Percentiles rank a stretch among this genome's conserved stretches.
Conservation (phyloP, 2,888 invertebrate genomes). For the Synergus gifuensis region DNA sequence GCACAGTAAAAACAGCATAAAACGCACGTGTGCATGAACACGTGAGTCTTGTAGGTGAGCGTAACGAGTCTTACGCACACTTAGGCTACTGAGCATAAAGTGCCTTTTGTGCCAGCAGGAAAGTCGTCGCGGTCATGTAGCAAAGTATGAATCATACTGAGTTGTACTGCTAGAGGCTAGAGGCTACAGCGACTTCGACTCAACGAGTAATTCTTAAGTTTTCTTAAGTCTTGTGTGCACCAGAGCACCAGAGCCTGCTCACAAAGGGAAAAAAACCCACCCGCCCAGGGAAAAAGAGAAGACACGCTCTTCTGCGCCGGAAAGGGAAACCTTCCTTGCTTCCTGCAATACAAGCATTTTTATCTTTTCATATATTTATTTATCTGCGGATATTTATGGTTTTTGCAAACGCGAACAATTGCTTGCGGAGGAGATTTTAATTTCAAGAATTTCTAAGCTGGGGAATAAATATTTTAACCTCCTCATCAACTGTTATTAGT, state of each 20-base stretch:
- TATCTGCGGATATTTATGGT: too few relatives aligned
- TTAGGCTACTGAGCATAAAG: conserved; percentile 24
- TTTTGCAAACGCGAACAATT: background rate
- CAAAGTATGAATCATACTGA: conserved; percentile 58
- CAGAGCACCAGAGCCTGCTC: conserved; percentile 28
- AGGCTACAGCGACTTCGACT: conserved; percentile 25
- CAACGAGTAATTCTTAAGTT: conserved; percentile 35
- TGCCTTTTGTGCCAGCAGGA: conserved; percentile 51
- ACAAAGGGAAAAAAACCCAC: conserved; percentile 45
- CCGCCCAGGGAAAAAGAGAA: conserved; percentile 57
- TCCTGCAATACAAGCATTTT: conserved; percentile 18
- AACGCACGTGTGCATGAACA: conserved; percentile 15
- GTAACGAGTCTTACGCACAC: conserved; percentile 25
- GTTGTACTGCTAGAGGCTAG: conserved; percentile 37
- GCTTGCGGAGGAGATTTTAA: too few relatives aligned
- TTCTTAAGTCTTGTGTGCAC: conserved; percentile 14
- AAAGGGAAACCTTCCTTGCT: conserved; percentile 68
- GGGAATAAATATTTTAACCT: background rate
- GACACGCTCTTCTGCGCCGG: conserved; percentile 73
- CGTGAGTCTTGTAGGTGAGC: background rate
- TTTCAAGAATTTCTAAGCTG: background rate
- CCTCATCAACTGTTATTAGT: background rate
- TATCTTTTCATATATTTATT: background rate
- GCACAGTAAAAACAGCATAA: conserved; percentile 26
- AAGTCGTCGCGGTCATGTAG: conserved; percentile 57